Percentiles rank a stretch among this genome's conserved stretches.
Evolutionary conservation across 2,113 vertebrate genomes (phyloP).

Genomic region (Onychostoma macrolepis): DNA sequence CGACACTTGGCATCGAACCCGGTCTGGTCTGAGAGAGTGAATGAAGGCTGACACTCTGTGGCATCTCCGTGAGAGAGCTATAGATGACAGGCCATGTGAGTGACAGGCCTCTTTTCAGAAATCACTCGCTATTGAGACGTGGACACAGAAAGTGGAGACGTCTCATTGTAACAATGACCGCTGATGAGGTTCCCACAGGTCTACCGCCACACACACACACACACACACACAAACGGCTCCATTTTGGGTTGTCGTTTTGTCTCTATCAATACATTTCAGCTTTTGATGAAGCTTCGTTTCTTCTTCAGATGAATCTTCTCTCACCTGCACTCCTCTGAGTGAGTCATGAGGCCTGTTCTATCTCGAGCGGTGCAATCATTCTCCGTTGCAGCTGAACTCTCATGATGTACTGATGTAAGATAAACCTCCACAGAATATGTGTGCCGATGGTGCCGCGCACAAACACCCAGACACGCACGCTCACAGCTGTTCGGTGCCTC

Average conservation of each 20-base stretch:
- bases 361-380: constrained; percentile 5
- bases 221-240: background rate
- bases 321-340: constrained; percentile 8
- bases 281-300: background rate
- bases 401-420: constrained; percentile 40
- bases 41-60: constrained; percentile 37
- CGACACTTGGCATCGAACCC: constrained; percentile 1
- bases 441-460: background rate
- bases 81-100: constrained; percentile 33
- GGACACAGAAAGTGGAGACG: constrained; percentile 29
- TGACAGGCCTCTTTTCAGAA: constrained; percentile 35
- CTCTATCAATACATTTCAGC: background rate
- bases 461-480: background rate
- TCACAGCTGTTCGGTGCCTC: background rate
- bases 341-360: constrained; percentile 24
- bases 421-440: constrained; percentile 23
- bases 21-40: background rate
- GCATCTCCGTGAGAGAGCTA: background rate
- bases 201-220: constrained; percentile 8
- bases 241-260: background rate
- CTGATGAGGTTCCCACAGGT: constrained; percentile 46
- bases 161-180: constrained; percentile 41
- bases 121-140: constrained; percentile 34
- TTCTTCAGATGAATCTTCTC: constrained; percentile 3
- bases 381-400: background rate